phyloP scores from a whole-genome alignment of 2,113 vertebrate species.

The Malurus melanocephalus region DNA sequence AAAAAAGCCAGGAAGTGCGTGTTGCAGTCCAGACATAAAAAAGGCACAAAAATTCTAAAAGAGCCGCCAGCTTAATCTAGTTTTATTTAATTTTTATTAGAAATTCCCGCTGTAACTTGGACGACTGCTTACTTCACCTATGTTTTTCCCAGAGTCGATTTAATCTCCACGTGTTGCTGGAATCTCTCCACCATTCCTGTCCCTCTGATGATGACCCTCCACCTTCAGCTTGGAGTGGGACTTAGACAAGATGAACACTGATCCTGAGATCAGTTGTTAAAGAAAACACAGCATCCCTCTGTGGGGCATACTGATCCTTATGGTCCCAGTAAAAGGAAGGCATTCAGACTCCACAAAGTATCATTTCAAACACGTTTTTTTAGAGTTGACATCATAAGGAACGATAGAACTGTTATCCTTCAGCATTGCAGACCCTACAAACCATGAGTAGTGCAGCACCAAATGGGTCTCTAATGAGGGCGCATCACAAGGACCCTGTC shows the following conservation, averaged over 20 bases:
- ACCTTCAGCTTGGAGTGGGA: background rate
- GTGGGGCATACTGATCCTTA: background rate
- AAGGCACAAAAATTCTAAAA: background rate
- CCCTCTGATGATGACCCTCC: background rate
- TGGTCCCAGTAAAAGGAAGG: background rate
- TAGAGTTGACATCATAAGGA: background rate
- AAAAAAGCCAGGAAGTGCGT: background rate
- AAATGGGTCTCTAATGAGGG: background rate
- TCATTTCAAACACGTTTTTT: background rate
- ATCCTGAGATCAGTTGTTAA: background rate
- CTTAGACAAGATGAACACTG: background rate
- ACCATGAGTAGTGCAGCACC: background rate
- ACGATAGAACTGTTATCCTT: background rate
- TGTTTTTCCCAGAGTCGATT: background rate
- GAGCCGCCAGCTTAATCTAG: background rate
- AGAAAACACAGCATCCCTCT: background rate
- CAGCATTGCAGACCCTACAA: background rate
- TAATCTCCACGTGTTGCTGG: background rate
- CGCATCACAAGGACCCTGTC: rapidly evolving
- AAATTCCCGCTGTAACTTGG: background rate
- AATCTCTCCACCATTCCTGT: background rate
- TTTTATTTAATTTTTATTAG: background rate
- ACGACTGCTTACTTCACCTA: background rate
- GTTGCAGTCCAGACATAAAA: background rate
- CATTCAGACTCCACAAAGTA: background rate